A percentile compares a stretch with the other conserved stretches of the same genome.
These are phyloP conservation scores for Andrena marginata DNA, from an alignment of 2,888 invertebrate genomes.

Conservation along the genomic window DNA sequence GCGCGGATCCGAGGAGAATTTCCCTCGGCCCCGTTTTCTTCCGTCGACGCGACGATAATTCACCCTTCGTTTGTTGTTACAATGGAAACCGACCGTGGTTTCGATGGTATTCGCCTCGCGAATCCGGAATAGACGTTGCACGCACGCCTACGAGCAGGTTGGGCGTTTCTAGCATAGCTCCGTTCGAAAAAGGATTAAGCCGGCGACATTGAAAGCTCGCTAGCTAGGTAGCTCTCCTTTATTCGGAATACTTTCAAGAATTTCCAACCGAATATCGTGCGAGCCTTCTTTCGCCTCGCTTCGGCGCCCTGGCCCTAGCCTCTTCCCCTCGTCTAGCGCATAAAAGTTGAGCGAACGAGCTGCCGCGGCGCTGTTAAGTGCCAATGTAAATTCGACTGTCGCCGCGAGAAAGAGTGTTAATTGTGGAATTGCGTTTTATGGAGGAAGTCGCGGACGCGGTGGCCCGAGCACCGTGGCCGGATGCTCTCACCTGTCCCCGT, in stretches of 20 bases:
- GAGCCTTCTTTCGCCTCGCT: neutral
- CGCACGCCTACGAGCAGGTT: neutral
- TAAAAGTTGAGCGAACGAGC: constrained; percentile 1
- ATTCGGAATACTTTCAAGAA: no score
- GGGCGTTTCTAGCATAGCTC: neutral
- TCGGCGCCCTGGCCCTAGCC: neutral
- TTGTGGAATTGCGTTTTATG: constrained; percentile 81
- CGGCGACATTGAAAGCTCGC: no score
- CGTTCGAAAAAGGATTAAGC: neutral
- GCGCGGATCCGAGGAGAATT: constrained; percentile 47
- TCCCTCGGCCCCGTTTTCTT: constrained; percentile 59
- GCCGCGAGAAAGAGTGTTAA: constrained; percentile 74
- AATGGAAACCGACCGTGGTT: constrained; percentile 24
- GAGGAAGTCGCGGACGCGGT: constrained; percentile 71
- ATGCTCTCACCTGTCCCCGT: constrained; percentile 72
- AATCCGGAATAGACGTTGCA: constrained; percentile 5
- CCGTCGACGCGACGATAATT: constrained; percentile 60
- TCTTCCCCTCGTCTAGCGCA: neutral
- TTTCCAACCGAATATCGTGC: neutral
- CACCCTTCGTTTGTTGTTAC: constrained; percentile 56
- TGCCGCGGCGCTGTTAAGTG: constrained; percentile 60
- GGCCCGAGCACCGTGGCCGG: constrained; percentile 44
- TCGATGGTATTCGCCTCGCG: constrained; percentile 19
- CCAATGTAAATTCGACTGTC: constrained; percentile 68
- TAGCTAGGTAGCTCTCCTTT: no score